phyloP scores from a whole-genome alignment of 2,888 invertebrate genomes.

The Ophion slaviceki region DNA sequence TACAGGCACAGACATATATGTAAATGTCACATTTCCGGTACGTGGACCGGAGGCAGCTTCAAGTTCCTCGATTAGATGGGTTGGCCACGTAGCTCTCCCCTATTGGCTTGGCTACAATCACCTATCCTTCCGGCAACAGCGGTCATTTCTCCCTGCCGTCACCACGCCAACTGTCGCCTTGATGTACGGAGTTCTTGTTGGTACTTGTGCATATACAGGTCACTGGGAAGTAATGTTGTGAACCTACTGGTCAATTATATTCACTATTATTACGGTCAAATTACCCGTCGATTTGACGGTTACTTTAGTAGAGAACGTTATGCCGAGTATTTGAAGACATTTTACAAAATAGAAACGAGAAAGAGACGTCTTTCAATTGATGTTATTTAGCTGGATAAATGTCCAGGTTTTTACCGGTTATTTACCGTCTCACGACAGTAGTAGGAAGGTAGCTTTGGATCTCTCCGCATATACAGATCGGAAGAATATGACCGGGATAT shows the following conservation, averaged over 20 bases:
- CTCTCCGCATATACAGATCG: conserved; percentile 62
- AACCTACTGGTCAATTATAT: background rate
- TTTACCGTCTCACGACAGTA: background rate
- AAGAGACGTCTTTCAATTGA: no score
- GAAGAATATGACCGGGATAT: conserved; percentile 58
- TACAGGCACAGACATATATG: background rate
- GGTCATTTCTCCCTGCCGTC: conserved; percentile 8
- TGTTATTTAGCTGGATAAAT: no score
- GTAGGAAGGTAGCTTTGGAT: conserved; percentile 52
- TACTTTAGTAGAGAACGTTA: no score
- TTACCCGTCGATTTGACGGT: no score
- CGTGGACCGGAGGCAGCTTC: conserved; percentile 4
- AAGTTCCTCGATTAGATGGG: conserved; percentile 30
- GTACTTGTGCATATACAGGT: conserved; percentile 13
- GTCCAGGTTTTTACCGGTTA: background rate
- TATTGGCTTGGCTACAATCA: conserved; percentile 2
- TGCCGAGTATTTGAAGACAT: no score
- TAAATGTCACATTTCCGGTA: background rate
- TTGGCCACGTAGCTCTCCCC: conserved; percentile 3
- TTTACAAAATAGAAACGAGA: no score
- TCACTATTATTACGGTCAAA: background rate
- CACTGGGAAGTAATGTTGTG: background rate
- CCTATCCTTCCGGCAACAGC: conserved; percentile 19
- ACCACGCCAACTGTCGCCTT: conserved; percentile 29
- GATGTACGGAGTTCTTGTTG: background rate